Evolutionary conservation across 2,888 invertebrate species (phyloP).

Genomic region (Maniola hyperantus): DNA sequence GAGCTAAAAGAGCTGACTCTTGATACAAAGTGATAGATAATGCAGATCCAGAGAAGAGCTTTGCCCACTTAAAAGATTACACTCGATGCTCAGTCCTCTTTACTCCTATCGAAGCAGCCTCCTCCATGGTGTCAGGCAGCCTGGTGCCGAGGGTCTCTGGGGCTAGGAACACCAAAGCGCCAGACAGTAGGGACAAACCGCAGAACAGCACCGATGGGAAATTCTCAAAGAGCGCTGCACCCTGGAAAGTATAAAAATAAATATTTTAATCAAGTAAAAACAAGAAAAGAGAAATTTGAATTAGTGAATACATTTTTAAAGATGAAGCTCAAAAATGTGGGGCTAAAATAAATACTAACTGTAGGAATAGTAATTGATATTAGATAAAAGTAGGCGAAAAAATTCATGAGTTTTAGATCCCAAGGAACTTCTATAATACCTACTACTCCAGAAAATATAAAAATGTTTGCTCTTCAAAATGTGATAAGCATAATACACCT

Average conservation of each 20-base stretch:
- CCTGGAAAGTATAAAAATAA: conserved; percentile 43
- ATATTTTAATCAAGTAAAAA: not conserved
- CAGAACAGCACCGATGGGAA: conserved; percentile 81
- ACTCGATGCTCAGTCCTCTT: not conserved
- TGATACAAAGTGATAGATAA: too few species aligned
- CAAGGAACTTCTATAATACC: too few species aligned
- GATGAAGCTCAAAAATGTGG: not conserved
- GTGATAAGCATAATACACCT: too few species aligned
- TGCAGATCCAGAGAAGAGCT: not conserved
- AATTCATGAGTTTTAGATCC: too few species aligned
- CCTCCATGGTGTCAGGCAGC: conserved; percentile 83
- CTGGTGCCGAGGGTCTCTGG: conserved; percentile 80
- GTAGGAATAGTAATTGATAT: too few species aligned
- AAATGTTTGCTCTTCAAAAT: too few species aligned
- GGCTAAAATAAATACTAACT: not conserved
- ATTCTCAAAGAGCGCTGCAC: conserved; percentile 54
- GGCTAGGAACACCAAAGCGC: conserved; percentile 70
- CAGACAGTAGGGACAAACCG: conserved; percentile 41
- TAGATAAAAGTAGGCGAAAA: too few species aligned
- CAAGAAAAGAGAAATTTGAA: not conserved
- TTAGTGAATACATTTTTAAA: not conserved
- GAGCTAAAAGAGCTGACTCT: too few species aligned
- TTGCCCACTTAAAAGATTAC: not conserved
- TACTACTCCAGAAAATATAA: too few species aligned
- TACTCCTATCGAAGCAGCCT: conserved; percentile 58